Percentiles rank a stretch among this genome's conserved stretches.
Conservation (phyloP, 2,113 vertebrate species). For the Coryphaenoides rupestris region DNA sequence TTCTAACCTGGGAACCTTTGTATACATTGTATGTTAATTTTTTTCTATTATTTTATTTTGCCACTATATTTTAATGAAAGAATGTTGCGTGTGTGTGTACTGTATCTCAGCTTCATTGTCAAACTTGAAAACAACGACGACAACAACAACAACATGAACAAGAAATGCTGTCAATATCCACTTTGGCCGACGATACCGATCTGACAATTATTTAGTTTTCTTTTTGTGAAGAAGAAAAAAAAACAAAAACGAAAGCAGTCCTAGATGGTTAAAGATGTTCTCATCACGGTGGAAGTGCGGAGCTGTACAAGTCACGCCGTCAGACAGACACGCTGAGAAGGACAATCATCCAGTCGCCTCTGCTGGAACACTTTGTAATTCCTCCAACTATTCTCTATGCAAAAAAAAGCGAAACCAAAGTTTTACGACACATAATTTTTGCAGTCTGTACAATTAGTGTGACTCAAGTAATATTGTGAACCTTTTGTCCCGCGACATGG, state of each 20-base stretch:
- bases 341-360: slow-evolving; percentile 51
- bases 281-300: slow-evolving; percentile 3
- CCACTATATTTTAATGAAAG: slow-evolving; percentile 63
- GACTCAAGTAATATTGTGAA: slow-evolving; percentile 63
- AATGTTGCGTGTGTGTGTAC: slow-evolving; percentile 71
- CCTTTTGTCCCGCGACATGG: slow-evolving; percentile 75
- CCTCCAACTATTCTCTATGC: slow-evolving; percentile 29
- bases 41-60: slow-evolving; percentile 58
- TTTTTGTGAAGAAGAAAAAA: not conserved
- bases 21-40: slow-evolving; percentile 76
- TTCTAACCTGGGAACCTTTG: slow-evolving; percentile 73
- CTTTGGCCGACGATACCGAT: slow-evolving; percentile 32
- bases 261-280: slow-evolving; percentile 9
- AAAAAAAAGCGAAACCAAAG: slow-evolving; percentile 48
- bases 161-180: slow-evolving; percentile 43
- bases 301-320: slow-evolving; percentile 19
- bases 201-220: slow-evolving; percentile 19
- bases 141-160: slow-evolving; percentile 45
- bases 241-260: slow-evolving; percentile 24
- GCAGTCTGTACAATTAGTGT: slow-evolving; percentile 47
- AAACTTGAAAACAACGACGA: too few relatives aligned
- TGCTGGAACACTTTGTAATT: slow-evolving; percentile 26
- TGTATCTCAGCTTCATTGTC: slow-evolving; percentile 72
- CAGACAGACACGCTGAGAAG: slow-evolving; percentile 32
- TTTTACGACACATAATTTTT: slow-evolving; percentile 40